Percentiles rank a stretch among this genome's conserved stretches.
Evolutionary conservation across 2,888 invertebrate genomes (phyloP).

Genomic region (Pinctada fucata): DNA sequence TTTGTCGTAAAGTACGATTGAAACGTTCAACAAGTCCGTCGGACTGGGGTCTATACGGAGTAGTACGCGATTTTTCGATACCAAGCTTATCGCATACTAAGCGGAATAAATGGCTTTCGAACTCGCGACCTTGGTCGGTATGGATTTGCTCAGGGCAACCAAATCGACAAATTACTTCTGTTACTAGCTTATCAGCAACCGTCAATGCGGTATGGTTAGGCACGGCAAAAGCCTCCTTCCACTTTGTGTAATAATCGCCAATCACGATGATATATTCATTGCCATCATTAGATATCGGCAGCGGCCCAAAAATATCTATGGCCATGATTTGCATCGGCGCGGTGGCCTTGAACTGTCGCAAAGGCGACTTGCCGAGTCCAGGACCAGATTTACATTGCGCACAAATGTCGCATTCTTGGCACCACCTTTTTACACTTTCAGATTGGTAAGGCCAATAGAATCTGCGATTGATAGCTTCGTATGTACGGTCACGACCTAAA

Average conservation of each 20-base stretch:
- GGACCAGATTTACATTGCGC: constrained; percentile 38
- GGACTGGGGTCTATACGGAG: constrained; percentile 39
- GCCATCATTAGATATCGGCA: constrained; percentile 37
- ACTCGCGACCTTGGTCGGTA: constrained; percentile 50
- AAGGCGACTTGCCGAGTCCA: constrained; percentile 29
- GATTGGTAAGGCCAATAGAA: constrained; percentile 43
- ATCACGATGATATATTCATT: constrained; percentile 50
- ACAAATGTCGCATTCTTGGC: constrained; percentile 36
- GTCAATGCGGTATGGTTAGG: constrained; percentile 41
- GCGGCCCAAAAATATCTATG: constrained; percentile 49
- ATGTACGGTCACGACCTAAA: constrained; percentile 42
- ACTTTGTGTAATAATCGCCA: constrained; percentile 50
- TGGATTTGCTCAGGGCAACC: constrained; percentile 45
- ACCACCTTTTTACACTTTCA: constrained; percentile 35
- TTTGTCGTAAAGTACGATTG: constrained; percentile 39
- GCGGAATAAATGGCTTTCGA: constrained; percentile 44
- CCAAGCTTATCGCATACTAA: constrained; percentile 39
- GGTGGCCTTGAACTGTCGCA: constrained; percentile 33
- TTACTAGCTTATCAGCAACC: constrained; percentile 46
- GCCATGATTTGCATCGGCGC: constrained; percentile 33
- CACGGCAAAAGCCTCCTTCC: constrained; percentile 39
- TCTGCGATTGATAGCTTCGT: constrained; percentile 30
- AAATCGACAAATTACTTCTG: constrained; percentile 41
- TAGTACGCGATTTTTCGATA: constrained; percentile 48
- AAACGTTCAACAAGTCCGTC: constrained; percentile 46